Evolutionary conservation across 2,797 vertebrate genomes (phyloP).

Genomic region (Schizopygopsis malacanthus): DNA sequence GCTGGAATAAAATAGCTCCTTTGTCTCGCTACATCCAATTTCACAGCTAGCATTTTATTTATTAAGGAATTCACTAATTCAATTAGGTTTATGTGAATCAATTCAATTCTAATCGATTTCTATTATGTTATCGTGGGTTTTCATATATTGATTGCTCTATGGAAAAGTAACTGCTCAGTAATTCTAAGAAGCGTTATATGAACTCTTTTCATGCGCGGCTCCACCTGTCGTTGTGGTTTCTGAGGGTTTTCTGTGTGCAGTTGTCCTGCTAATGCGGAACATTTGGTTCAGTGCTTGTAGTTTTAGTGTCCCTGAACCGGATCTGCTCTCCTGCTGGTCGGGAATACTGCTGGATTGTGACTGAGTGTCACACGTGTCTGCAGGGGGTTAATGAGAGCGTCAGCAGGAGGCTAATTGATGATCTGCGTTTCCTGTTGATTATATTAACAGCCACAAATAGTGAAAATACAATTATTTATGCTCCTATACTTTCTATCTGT

Average conservation of each 20-base stretch:
- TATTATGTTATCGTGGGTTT: neutral
- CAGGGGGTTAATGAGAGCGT: constrained; percentile 43
- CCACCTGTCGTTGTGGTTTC: constrained; percentile 11
- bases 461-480: neutral
- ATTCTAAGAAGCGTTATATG: neutral
- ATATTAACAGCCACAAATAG: neutral
- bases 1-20: neutral
- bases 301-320: constrained; percentile 20
- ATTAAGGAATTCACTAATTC: neutral
- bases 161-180: neutral
- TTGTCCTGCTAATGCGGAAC: constrained; percentile 22
- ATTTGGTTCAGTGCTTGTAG: constrained; percentile 17
- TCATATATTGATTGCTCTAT: neutral
- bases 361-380: constrained; percentile 27
- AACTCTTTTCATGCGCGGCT: neutral
- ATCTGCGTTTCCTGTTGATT: constrained; percentile 52
- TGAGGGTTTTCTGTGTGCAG: constrained; percentile 7
- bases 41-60: neutral
- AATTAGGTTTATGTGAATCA: neutral
- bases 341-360: constrained; percentile 67
- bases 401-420: constrained; percentile 53
- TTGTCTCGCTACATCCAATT: neutral
- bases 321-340: constrained; percentile 74
- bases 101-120: neutral
- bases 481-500: neutral